phyloP scores from a whole-genome alignment of 2,888 invertebrate species.

The Nipponacmea schrenckii region DNA sequence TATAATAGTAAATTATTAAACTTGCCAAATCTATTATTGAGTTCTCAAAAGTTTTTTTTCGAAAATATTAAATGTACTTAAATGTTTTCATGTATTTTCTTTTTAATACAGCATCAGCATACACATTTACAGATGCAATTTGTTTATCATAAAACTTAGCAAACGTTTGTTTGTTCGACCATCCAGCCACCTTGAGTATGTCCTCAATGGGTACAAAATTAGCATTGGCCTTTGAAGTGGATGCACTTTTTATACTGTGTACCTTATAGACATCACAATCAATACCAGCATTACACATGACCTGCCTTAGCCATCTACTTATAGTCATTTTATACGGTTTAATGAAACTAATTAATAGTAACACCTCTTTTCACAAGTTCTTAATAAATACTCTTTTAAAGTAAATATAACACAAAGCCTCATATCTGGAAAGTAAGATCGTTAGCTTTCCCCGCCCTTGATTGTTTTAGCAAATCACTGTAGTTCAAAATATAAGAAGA shows the following conservation, averaged over 20 bases:
- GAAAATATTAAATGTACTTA: too few relatives aligned
- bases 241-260: conserved; percentile 20
- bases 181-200: conserved; percentile 22
- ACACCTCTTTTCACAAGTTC: conserved; percentile 19
- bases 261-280: conserved; percentile 16
- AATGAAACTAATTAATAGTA: conserved; percentile 18
- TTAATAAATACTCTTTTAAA: conserved; percentile 25
- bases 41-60: too few relatives aligned
- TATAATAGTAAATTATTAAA: too few relatives aligned
- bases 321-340: conserved; percentile 23
- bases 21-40: too few relatives aligned
- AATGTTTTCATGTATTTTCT: conserved; percentile 9
- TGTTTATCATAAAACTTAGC: conserved; percentile 14
- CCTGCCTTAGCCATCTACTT: conserved; percentile 17
- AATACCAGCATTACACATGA: conserved; percentile 19
- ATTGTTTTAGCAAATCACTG: too few relatives aligned
- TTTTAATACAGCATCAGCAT: conserved; percentile 3
- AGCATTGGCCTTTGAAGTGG: conserved; percentile 13
- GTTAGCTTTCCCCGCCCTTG: conserved; percentile 16
- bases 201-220: conserved; percentile 16
- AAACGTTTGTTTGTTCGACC: conserved; percentile 22
- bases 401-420: conserved; percentile 27
- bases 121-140: not conserved
- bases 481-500: too few relatives aligned
- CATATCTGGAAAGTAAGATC: conserved; percentile 23